Percentiles rank a stretch among this genome's conserved stretches.
Conservation (phyloP, 2,888 invertebrate species). For the Chrysina gloriosa region DNA sequence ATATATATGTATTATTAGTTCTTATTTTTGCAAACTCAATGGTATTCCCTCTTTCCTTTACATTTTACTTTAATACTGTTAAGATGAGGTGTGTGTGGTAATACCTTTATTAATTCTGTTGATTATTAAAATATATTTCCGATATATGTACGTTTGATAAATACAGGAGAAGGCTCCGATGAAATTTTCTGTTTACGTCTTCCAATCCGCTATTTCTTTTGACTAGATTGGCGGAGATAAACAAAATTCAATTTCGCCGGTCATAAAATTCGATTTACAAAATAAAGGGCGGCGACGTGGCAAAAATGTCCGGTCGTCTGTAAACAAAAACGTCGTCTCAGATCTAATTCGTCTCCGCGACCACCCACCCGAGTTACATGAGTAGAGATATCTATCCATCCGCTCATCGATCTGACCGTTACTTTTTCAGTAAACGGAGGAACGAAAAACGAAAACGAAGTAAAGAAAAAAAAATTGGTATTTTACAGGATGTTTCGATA, state of each 20-base stretch:
- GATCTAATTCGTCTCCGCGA: conserved; percentile 7
- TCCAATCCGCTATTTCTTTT: conserved; percentile 14
- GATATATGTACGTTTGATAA: too few species aligned
- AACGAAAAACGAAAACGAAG: background rate
- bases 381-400: conserved; percentile 19
- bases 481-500: conserved; percentile 10
- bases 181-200: too few species aligned
- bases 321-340: conserved; percentile 33
- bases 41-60: too few species aligned
- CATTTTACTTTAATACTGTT: too few species aligned
- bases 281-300: conserved; percentile 38
- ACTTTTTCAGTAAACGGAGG: background rate
- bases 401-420: background rate
- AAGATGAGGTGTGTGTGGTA: too few species aligned
- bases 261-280: conserved; percentile 44
- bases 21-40: too few species aligned
- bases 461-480: conserved; percentile 5
- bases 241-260: conserved; percentile 45
- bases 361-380: conserved; percentile 6
- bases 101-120: too few species aligned
- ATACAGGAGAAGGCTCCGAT: too few species aligned
- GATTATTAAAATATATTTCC: too few species aligned
- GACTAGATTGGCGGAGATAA: conserved; percentile 39
- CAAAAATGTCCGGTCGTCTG: conserved; percentile 39
- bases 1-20: too few species aligned